Evolutionary conservation across 2,888 invertebrate species (phyloP).

Genomic region (Drosophila formosana): DNA sequence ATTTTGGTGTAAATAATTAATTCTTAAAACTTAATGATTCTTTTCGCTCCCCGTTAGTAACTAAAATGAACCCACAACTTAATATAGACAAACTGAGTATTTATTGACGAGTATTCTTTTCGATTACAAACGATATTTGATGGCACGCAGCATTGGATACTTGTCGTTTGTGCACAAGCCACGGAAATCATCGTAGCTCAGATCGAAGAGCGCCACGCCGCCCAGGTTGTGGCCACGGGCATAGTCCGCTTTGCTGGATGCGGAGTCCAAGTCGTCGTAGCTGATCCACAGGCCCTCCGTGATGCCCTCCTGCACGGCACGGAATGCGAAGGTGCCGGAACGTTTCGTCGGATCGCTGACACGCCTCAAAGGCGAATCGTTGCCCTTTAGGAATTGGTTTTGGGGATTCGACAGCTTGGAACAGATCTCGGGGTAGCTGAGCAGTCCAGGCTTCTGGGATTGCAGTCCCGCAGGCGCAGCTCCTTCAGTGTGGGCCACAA

Average conservation of each 20-base stretch:
- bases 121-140: conserved; percentile 87
- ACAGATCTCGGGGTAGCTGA: conserved; percentile 93
- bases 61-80: no score
- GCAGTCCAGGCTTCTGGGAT: conserved; percentile 89
- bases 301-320: conserved; percentile 89
- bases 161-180: conserved; percentile 92
- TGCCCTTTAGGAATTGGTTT: conserved; percentile 87
- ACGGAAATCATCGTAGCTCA: conserved; percentile 93
- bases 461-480: conserved; percentile 90
- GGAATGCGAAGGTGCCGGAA: conserved; percentile 92
- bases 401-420: conserved; percentile 89
- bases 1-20: no score
- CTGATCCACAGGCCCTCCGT: conserved; percentile 92
- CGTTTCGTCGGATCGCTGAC: conserved; percentile 92
- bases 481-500: conserved; percentile 88
- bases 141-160: conserved; percentile 92
- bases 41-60: no score
- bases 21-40: no score
- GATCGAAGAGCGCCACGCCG: conserved; percentile 91
- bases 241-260: conserved; percentile 91
- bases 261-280: conserved; percentile 93
- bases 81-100: neutral
- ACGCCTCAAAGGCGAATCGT: conserved; percentile 89
- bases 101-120: neutral
- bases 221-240: conserved; percentile 91